Percentiles rank a stretch among this genome's conserved stretches.
phyloP scores from a whole-genome alignment of 2,113 vertebrate species.

The Nasalis larvatus region DNA sequence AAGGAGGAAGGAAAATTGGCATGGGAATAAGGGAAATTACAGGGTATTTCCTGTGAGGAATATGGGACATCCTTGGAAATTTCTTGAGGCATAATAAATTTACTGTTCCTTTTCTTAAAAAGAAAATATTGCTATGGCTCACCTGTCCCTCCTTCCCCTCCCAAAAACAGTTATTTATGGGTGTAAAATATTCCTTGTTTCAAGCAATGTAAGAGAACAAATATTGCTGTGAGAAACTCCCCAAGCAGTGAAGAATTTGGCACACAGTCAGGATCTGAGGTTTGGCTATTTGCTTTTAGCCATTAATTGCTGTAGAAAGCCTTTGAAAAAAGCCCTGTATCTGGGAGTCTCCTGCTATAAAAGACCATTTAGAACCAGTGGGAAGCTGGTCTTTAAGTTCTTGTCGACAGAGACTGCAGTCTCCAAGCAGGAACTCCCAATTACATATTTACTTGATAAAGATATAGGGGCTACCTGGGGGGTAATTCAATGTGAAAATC shows the following conservation, averaged over 20 bases:
- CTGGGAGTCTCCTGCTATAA: slow-evolving; percentile 46
- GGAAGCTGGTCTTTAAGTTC: slow-evolving; percentile 49
- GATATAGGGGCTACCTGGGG: not conserved
- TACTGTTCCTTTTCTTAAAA: slow-evolving; percentile 77
- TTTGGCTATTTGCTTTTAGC: slow-evolving; percentile 76
- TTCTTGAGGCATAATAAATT: slow-evolving; percentile 73
- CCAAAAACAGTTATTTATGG: slow-evolving; percentile 73
- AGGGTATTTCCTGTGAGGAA: slow-evolving; percentile 80
- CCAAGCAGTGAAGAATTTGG: slow-evolving; percentile 58
- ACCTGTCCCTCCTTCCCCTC: slow-evolving; percentile 71
- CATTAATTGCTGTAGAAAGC: slow-evolving; percentile 67
- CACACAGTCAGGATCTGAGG: slow-evolving; percentile 66
- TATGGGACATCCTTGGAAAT: slow-evolving; percentile 82
- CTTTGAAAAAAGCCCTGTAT: slow-evolving; percentile 45
- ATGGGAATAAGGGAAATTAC: slow-evolving; percentile 69
- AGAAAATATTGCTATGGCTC: slow-evolving; percentile 72
- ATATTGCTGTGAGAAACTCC: slow-evolving; percentile 48
- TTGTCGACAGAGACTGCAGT: not conserved
- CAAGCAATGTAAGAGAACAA: slow-evolving; percentile 35
- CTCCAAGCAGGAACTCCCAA: slow-evolving; percentile 47
- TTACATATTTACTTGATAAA: slow-evolving; percentile 52
- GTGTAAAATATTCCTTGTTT: slow-evolving; percentile 51
- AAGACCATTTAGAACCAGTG: slow-evolving; percentile 61
- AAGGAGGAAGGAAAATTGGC: slow-evolving; percentile 70
- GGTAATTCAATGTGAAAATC: slow-evolving; percentile 30